These are phyloP conservation scores for Terrapene triunguis DNA, from an alignment of 2,113 vertebrate species.

Conservation along the genomic window DNA sequence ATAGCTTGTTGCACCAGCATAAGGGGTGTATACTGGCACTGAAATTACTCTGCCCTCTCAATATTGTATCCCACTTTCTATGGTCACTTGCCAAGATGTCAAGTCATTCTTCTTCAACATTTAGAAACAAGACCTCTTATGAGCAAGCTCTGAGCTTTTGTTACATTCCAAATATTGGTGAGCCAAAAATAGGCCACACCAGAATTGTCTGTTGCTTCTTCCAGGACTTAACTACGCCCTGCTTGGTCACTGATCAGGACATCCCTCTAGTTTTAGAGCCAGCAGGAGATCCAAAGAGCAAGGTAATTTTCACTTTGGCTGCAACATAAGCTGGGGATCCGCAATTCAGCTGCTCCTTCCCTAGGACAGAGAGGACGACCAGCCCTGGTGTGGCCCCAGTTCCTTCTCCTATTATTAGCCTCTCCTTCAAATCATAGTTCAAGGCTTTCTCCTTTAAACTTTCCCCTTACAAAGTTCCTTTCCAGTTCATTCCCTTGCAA, in stretches of 20 bases:
- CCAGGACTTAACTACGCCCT: slow-evolving; percentile 78
- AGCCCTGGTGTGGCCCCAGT: slow-evolving; percentile 30
- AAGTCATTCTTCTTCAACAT: not conserved
- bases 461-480: slow-evolving; percentile 38
- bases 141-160: slow-evolving; percentile 40
- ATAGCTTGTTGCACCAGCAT: not conserved
- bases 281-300: slow-evolving; percentile 72
- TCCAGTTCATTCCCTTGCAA: slow-evolving; percentile 51
- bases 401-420: slow-evolving; percentile 48
- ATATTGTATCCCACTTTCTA: not conserved
- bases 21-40: not conserved
- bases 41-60: not conserved
- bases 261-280: slow-evolving; percentile 75
- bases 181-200: slow-evolving; percentile 65
- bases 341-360: slow-evolving; percentile 51
- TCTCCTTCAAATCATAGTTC: slow-evolving; percentile 55
- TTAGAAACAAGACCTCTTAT: not conserved
- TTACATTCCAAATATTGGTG: slow-evolving; percentile 49
- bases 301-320: slow-evolving; percentile 72
- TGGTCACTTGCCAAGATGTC: not conserved
- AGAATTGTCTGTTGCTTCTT: slow-evolving; percentile 80
- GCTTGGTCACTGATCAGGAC: slow-evolving; percentile 73
- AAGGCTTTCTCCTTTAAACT: slow-evolving; percentile 42
- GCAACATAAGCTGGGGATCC: slow-evolving; percentile 45
- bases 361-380: slow-evolving; percentile 48